Evolutionary conservation across 92 coral and sea anemone genomes (phyloP).

Genomic region (Zoanthus gigantus): DNA sequence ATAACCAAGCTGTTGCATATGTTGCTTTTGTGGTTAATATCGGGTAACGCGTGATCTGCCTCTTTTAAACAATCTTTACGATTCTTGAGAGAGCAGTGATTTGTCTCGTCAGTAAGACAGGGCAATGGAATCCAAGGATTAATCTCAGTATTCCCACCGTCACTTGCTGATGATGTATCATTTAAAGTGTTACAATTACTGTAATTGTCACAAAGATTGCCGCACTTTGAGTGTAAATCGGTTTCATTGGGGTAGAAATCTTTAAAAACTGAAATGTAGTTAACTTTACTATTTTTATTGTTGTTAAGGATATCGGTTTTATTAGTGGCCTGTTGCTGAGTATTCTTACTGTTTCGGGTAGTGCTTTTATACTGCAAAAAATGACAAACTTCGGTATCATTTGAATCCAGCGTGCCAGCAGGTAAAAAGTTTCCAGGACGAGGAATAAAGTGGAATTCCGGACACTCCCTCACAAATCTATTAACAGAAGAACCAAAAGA

Average conservation of each 20-base stretch:
- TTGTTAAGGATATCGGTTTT: conserved; percentile 3
- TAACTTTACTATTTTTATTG: not conserved
- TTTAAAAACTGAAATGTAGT: not conserved
- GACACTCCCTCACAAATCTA: conserved; percentile 24
- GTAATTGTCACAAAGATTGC: not conserved
- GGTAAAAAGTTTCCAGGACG: conserved; percentile 47
- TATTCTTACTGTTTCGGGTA: not conserved
- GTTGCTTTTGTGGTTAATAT: not conserved
- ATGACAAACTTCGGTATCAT: conserved; percentile 24
- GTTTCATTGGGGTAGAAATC: not conserved
- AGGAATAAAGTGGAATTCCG: conserved; percentile 35
- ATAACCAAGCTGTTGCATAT: not conserved
- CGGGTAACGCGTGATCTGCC: not conserved
- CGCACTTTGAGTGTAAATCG: not conserved
- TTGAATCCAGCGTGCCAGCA: not conserved
- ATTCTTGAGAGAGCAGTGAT: not conserved
- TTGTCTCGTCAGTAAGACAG: not conserved
- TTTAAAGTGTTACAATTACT: not conserved
- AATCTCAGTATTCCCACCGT: not conserved
- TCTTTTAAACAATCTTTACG: not conserved
- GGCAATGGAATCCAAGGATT: conserved; percentile 40
- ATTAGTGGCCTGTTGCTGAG: not conserved
- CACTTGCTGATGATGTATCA: not conserved
- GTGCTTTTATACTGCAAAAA: conserved; percentile 2
- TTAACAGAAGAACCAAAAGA: not conserved